Evolutionary conservation across 1,140 invertebrate genomes (phyloP).

Genomic region (Ganaspis sp.): DNA sequence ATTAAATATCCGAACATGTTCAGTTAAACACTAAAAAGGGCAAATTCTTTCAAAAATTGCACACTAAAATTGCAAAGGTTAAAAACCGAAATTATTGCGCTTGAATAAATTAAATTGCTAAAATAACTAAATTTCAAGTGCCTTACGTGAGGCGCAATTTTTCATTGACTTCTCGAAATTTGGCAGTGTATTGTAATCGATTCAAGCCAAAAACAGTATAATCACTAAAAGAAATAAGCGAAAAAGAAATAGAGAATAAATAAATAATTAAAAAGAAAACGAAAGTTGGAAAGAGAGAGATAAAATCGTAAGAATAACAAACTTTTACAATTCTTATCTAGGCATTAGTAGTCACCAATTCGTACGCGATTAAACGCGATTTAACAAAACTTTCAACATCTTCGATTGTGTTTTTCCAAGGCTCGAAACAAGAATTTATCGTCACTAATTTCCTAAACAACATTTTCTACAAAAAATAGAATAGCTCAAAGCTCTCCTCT

Average conservation of each 20-base stretch:
- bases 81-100: neutral
- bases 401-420: neutral
- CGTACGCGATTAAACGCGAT: neutral
- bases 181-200: neutral
- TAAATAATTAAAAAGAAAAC: neutral
- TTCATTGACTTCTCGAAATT: neutral
- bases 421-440: slow-evolving; percentile 4
- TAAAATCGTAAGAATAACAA: neutral
- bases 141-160: neutral
- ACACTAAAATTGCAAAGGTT: neutral
- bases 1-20: too few relatives aligned
- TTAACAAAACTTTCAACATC: neutral
- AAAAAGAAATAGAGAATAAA: neutral
- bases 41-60: too few relatives aligned
- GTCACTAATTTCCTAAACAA: neutral
- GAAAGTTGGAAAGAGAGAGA: slow-evolving; percentile 16
- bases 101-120: neutral
- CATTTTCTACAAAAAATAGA: neutral
- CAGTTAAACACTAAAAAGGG: too few relatives aligned
- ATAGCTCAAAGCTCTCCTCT: too few relatives aligned
- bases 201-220: neutral
- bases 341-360: slow-evolving; percentile 23
- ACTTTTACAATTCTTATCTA: neutral
- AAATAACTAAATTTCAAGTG: neutral
- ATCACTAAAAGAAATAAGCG: neutral